phyloP scores from a whole-genome alignment of 2,888 invertebrate species.

The Amphipoea lucens region DNA sequence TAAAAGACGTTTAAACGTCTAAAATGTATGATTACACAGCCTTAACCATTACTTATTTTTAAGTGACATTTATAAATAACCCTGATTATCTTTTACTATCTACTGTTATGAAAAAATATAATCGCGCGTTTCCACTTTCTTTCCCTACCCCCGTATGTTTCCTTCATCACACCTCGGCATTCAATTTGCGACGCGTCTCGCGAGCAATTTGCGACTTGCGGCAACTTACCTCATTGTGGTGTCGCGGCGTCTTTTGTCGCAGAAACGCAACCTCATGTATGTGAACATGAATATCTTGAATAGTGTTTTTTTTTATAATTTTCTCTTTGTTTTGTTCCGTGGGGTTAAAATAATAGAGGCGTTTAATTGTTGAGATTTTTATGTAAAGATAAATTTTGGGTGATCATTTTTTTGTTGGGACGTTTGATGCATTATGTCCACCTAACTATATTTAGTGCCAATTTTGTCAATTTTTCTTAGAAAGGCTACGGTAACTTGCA shows the following conservation, averaged over 20 bases:
- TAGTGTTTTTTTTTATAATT: slow-evolving; percentile 48
- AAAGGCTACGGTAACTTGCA: background rate
- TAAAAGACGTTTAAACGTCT: background rate
- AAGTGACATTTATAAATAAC: background rate
- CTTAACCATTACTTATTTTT: background rate
- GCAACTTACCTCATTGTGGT: slow-evolving; percentile 80
- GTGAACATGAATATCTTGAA: slow-evolving; percentile 53
- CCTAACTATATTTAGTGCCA: background rate
- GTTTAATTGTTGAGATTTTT: background rate
- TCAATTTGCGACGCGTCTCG: slow-evolving; percentile 85
- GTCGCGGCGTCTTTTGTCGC: slow-evolving; percentile 68
- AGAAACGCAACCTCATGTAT: slow-evolving; percentile 72
- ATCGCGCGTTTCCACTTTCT: background rate
- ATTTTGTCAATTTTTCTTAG: background rate
- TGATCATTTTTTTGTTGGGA: background rate
- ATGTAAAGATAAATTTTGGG: background rate
- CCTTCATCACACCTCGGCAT: slow-evolving; percentile 80
- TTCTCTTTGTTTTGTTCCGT: slow-evolving; percentile 12
- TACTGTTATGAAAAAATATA: background rate
- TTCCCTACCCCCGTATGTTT: slow-evolving; percentile 71
- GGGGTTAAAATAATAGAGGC: background rate
- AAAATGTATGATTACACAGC: background rate
- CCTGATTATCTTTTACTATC: background rate
- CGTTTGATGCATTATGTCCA: background rate
- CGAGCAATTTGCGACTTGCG: slow-evolving; percentile 83